These are phyloP conservation scores for Alsophila aescularia DNA, from an alignment of 2,888 invertebrate genomes.

Conservation along the genomic window DNA sequence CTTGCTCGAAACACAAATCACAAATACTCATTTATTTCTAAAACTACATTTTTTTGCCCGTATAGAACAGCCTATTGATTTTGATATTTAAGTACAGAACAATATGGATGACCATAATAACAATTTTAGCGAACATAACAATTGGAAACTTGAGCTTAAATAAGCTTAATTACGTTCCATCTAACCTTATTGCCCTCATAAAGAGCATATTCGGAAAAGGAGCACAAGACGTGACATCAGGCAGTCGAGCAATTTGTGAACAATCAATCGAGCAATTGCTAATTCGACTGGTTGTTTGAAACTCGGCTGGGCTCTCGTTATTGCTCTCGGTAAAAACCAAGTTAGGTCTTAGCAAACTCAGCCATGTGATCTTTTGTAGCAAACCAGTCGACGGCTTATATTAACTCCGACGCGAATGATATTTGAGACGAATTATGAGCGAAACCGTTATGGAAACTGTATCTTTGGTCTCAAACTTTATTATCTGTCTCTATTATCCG, in stretches of 20 bases:
- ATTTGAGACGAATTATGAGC: slow-evolving; percentile 35
- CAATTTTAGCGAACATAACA: neutral
- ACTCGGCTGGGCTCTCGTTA: slow-evolving; percentile 5
- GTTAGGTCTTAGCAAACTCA: slow-evolving; percentile 22
- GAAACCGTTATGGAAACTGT: slow-evolving; percentile 41
- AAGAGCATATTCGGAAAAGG: slow-evolving; percentile 19
- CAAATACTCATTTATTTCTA: slow-evolving; percentile 20
- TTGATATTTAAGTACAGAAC: too few relatives aligned
- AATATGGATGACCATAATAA: neutral
- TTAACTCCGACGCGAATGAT: slow-evolving; percentile 23
- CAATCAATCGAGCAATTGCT: slow-evolving; percentile 28
- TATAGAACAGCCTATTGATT: too few relatives aligned
- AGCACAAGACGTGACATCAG: slow-evolving; percentile 15
- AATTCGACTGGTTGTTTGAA: slow-evolving; percentile 10
- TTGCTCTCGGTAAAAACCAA: slow-evolving; percentile 21
- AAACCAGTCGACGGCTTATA: slow-evolving; percentile 29
- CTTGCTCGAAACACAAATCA: slow-evolving; percentile 21
- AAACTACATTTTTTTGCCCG: slow-evolving; percentile 1
- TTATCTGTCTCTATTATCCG: slow-evolving; percentile 13
- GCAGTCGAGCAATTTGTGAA: slow-evolving; percentile 14
- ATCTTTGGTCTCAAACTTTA: slow-evolving; percentile 8
- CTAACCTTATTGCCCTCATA: slow-evolving; percentile 29
- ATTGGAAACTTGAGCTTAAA: slow-evolving; percentile 5
- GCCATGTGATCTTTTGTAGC: slow-evolving; percentile 48
- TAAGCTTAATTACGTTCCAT: slow-evolving; percentile 9